Evolutionary conservation across 53 echinoderm and acorn worm genomes (phyloP).

Genomic region (Holothuria leucospilota): DNA sequence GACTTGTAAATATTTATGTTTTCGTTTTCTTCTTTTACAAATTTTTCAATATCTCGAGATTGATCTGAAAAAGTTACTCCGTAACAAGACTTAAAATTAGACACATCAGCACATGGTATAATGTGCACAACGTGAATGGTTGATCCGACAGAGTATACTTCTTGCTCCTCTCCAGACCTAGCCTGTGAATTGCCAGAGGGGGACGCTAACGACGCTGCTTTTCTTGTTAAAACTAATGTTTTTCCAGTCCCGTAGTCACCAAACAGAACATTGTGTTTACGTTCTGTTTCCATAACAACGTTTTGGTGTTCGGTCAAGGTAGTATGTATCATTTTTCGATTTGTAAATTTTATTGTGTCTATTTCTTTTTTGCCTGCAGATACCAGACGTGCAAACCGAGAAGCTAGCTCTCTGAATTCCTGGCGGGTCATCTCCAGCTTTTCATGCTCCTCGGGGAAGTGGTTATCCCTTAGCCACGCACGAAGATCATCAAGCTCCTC

Average conservation of each 20-base stretch:
- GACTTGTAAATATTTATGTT: not conserved
- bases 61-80: conserved; percentile 6
- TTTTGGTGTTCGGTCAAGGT: not conserved
- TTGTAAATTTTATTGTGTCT: not conserved
- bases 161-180: not conserved
- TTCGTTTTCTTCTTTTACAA: not conserved
- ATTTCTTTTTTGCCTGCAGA: not conserved
- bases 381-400: not conserved
- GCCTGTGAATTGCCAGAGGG: too few species aligned
- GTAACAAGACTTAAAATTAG: conserved; percentile 30
- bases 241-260: too few species aligned
- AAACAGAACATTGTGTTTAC: too few species aligned
- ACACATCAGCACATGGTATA: conserved; percentile 29
- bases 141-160: not conserved
- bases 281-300: not conserved
- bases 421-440: not conserved
- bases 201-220: not conserved
- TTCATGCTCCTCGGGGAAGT: not conserved
- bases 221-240: too few species aligned
- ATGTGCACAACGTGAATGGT: not conserved
- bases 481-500: not conserved
- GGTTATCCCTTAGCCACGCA: not conserved
- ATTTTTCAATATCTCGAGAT: not conserved
- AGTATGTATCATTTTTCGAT: not conserved
- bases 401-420: not conserved